A percentile compares a stretch with the other conserved stretches of the same genome.
These are phyloP conservation scores for Eulemur albifrons DNA, from an alignment of 2,797 vertebrate genomes.

Conservation along the genomic window DNA sequence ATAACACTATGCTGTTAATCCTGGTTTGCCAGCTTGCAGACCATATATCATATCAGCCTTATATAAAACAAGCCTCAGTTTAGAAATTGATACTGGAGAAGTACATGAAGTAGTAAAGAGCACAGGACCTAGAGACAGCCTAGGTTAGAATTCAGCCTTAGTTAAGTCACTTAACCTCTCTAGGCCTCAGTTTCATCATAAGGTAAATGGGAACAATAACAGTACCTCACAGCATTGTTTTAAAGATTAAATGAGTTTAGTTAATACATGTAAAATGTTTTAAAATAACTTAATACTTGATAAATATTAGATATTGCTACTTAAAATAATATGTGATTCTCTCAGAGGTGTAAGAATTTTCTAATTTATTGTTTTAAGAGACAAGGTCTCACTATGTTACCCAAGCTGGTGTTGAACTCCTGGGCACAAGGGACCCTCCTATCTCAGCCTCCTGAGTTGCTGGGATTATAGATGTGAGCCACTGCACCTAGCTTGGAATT, in stretches of 20 bases:
- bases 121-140: neutral
- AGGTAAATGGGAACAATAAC: neutral
- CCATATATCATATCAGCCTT: neutral
- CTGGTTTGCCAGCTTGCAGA: neutral
- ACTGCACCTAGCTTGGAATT: neutral
- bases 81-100: neutral
- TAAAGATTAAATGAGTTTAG: neutral
- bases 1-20: neutral
- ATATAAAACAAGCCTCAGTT: neutral
- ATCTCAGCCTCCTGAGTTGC: neutral
- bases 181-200: neutral
- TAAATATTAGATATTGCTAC: neutral
- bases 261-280: neutral
- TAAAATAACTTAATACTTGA: conserved; percentile 12
- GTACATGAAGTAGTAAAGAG: neutral
- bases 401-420: neutral
- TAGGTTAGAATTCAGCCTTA: neutral
- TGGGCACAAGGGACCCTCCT: neutral
- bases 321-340: conserved; percentile 38
- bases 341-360: neutral
- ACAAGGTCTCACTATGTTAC: neutral
- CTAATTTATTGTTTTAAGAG: neutral
- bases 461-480: neutral
- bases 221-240: neutral
- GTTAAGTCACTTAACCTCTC: neutral